Evolutionary conservation across 2,113 vertebrate species (phyloP), one percentile per base, ranked within the genome.

Genomic region (Hiodon tergisus): DNA sequence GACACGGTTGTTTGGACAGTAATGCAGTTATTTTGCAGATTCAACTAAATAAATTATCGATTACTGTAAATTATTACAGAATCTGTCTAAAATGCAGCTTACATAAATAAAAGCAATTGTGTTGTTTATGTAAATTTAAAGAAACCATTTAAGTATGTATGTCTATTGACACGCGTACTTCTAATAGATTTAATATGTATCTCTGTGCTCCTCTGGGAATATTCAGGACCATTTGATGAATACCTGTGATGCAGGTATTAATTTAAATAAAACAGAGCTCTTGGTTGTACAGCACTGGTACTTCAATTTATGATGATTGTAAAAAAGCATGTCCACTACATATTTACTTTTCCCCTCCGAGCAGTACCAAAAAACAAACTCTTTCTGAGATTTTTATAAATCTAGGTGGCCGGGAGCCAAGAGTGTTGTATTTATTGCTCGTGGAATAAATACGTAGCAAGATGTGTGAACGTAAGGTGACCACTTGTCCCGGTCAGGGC

Each of bases 11-110:
- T 91, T 94, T 89, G 88, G 86, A 87, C 88, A 91, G 86, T 93
- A 93, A 92, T 86, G 89, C 88, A 88, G 92, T 93, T 93, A 91
- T 93, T 91, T 88, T 86, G 85, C 89, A 92, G 88, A 94, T 93
- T 86, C 88, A 88, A 89, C 92, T 90, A 90, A 91, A 91, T 88
- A 92, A 91, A 91, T 91, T 92, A 92, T 90, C 86, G 92, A 87
- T 92, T 92, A 88, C 87, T 86, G 83, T 31, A 31, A 31, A 31
- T 31, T 0, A 31, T 31, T 31, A 31, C 31, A 31, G 31, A 31
- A 31, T 31, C 31, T 31, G 31, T 31, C 31, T 31, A 31, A 31
- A 31, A 31, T 31, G 31, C 31, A 31, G 31, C 31, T 31, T 31
- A 31, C 31, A 31, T 31, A 31, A 31, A 31, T 31, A 31, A 61